A percentile compares a stretch with the other conserved stretches of the same genome.
Evolutionary conservation across 2,888 invertebrate species (phyloP).

Genomic region (Pseudococcus longispinus): DNA sequence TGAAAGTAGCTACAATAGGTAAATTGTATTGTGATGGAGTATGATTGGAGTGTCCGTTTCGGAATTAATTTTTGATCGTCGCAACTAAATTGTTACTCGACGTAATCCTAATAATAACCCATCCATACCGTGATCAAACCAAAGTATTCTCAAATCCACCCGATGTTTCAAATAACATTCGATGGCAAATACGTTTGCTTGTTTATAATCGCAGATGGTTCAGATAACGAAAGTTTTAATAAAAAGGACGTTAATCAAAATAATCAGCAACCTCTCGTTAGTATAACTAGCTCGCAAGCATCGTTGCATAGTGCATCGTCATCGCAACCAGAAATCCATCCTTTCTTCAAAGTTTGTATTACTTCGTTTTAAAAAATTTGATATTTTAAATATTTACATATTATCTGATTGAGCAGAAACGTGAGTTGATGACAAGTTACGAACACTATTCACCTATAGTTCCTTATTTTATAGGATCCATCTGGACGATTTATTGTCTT

Average conservation of each 20-base stretch:
- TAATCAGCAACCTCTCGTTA: conserved; percentile 62
- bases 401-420: neutral
- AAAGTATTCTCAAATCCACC: too few relatives aligned
- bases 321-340: conserved; percentile 67
- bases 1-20: neutral
- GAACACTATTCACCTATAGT: neutral
- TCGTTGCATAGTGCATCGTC: conserved; percentile 65
- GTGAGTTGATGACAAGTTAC: neutral
- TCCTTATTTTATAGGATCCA: conserved; percentile 70
- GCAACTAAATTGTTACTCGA: too few relatives aligned
- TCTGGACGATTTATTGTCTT: conserved; percentile 90
- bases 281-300: conserved; percentile 65
- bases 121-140: too few relatives aligned
- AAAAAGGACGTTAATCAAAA: conserved; percentile 66
- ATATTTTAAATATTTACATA: neutral
- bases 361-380: too few relatives aligned
- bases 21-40: too few relatives aligned
- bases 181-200: too few relatives aligned
- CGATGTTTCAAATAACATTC: too few relatives aligned
- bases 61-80: too few relatives aligned
- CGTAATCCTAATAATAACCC: too few relatives aligned
- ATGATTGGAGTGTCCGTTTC: too few relatives aligned
- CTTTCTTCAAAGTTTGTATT: conserved; percentile 67
- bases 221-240: conserved; percentile 70
- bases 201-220: conserved; percentile 63